Percentiles rank a stretch among this genome's conserved stretches.
Conservation (phyloP, 2,888 invertebrate species). For the Laothoe populi region DNA sequence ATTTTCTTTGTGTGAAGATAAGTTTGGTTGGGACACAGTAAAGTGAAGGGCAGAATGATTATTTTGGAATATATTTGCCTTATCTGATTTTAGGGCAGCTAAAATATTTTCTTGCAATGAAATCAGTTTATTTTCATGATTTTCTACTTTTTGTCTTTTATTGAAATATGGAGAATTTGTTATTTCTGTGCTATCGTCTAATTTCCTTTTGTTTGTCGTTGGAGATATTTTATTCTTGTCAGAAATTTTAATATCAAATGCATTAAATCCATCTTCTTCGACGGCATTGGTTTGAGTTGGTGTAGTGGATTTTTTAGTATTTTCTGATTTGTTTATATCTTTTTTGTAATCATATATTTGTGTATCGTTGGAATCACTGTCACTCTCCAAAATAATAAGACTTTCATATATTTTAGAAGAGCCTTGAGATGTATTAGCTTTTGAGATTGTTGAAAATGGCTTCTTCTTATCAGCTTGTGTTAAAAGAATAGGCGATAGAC, state of each 20-base stretch:
- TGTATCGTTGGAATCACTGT: conserved; percentile 65
- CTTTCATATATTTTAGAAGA: conserved; percentile 46
- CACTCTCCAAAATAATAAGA: conserved; percentile 70
- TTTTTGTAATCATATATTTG: conserved; percentile 51
- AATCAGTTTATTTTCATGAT: conserved; percentile 42
- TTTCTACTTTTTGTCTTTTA: conserved; percentile 64
- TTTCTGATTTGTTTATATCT: conserved; percentile 33
- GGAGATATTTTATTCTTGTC: conserved; percentile 36
- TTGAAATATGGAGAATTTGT: conserved; percentile 70
- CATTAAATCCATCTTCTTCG: conserved; percentile 24
- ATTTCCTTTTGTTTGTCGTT: conserved; percentile 56
- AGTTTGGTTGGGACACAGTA: conserved; percentile 47
- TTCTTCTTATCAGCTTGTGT: conserved; percentile 66
- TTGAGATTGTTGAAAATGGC: conserved; percentile 29
- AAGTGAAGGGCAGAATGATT: conserved; percentile 51
- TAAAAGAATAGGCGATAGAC: conserved; percentile 67
- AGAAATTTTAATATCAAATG: conserved; percentile 30
- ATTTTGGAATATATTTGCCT: conserved; percentile 44
- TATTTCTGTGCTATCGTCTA: conserved; percentile 49
- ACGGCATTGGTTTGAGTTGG: conserved; percentile 23
- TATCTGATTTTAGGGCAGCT: conserved; percentile 58
- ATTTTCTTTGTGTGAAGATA: conserved; percentile 65
- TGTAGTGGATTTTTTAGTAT: conserved; percentile 30
- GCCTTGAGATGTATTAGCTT: conserved; percentile 33
- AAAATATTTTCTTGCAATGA: conserved; percentile 67